Evolutionary conservation across 2,797 vertebrate species (phyloP), one percentile per base, ranked within the genome.

Genomic region (Sebastes vulpes): DNA sequence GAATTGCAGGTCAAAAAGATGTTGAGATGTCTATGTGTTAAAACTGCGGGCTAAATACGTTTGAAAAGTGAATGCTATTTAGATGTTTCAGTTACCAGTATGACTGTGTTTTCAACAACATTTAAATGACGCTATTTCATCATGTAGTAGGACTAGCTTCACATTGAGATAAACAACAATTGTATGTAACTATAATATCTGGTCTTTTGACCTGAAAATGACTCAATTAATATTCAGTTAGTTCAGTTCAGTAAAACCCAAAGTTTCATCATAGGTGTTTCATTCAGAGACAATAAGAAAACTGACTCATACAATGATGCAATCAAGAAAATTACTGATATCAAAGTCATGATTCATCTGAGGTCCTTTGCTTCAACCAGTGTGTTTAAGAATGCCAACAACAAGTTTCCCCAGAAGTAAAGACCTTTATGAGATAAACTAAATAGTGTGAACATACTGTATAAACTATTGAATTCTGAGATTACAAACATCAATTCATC

Each of bases 231-330:
- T 56, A 23, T 38, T 28, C 9, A 65, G 6, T 3, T 25, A 35
- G 32, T 35, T 35, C 32, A 35, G 11, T 35, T 12, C 32, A 35
- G 32, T 35, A 35, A 35, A 35, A 35, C 35, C 35, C 35, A 38
- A 12, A 38, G 23, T 59, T 35, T 29, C 21, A 42, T 25, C n/a
- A 50, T 4, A n/a, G 29, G 23, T n/a, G 57, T 69, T 16, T 64
- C 25, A 18, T n/a, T 61, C 9, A 53, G 26, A 20, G 46, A 26
- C 20, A n/a, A 48, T 6, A 11, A 7, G 14, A 56, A 25, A 42
- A 9, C 9, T 69, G 57, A 77, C 23, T 68, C 65, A 79, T 65
- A 35, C 26, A 58, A 29, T 81, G 28, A 73, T 67, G 61, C 54
- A 77, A 59, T 77, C 2, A 60, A 4, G 21, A 23, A 38, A 54